Conservation (phyloP, 2,797 vertebrate species). For the Urocyon cinereoargenteus region DNA sequence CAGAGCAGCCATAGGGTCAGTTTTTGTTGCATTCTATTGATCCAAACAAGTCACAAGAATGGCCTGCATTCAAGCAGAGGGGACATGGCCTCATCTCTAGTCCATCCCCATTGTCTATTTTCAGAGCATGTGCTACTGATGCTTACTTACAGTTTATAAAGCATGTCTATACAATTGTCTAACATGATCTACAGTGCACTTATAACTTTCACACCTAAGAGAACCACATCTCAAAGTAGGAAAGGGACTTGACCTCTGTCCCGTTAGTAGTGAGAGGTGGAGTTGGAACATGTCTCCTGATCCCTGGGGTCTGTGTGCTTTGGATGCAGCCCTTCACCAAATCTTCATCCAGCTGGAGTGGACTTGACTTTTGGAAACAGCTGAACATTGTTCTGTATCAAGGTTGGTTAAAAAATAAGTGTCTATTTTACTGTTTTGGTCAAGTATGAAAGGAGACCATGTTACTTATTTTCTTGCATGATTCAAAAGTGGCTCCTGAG, state of each 20-base stretch:
- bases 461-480: too few relatives aligned
- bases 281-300: neutral
- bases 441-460: neutral
- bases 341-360: neutral
- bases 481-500: neutral
- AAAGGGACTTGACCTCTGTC: neutral
- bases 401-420: neutral
- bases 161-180: neutral
- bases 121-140: neutral
- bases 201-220: neutral
- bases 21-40: neutral
- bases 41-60: neutral
- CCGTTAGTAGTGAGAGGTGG: neutral
- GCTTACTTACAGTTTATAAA: neutral
- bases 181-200: neutral
- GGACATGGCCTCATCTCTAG: neutral
- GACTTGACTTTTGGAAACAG: neutral
- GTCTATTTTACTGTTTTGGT: neutral
- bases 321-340: neutral
- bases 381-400: neutral
- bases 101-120: neutral
- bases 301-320: fast-evolving
- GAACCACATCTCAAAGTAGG: neutral
- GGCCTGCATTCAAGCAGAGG: fast-evolving
- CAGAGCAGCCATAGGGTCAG: fast-evolving